phyloP scores from a whole-genome alignment of 2,888 invertebrate species.

The Drosophila colorata region DNA sequence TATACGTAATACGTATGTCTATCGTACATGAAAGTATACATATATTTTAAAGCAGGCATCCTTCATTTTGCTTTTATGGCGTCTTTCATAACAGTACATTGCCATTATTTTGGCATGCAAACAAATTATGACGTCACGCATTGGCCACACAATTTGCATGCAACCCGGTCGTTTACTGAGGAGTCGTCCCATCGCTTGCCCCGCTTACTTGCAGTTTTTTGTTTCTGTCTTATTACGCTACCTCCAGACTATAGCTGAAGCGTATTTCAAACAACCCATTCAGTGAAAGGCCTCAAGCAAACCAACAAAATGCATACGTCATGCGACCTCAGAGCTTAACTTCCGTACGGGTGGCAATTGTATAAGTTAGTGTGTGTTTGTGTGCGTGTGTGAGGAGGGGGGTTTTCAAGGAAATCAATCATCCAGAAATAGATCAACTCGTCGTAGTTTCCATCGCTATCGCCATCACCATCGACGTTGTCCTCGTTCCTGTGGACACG shows the following conservation, averaged over 20 bases:
- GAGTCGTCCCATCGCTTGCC: slow-evolving; percentile 8
- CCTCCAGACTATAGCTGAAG: slow-evolving; percentile 15
- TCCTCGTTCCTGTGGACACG: slow-evolving; percentile 17
- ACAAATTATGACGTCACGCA: slow-evolving; percentile 66
- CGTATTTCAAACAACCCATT: slow-evolving; percentile 45
- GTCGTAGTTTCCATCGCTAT: slow-evolving; percentile 28
- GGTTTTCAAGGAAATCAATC: slow-evolving; percentile 70
- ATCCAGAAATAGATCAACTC: slow-evolving; percentile 76
- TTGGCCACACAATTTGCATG: slow-evolving; percentile 61
- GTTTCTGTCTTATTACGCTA: background rate
- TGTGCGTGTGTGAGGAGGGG: slow-evolving; percentile 6
- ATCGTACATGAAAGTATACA: slow-evolving; percentile 2
- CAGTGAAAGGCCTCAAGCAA: slow-evolving; percentile 14
- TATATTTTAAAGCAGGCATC: slow-evolving; percentile 40
- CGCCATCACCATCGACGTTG: slow-evolving; percentile 17
- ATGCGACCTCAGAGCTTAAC: slow-evolving; percentile 43
- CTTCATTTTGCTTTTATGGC: slow-evolving; percentile 26
- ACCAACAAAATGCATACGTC: slow-evolving; percentile 64
- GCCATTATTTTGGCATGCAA: slow-evolving; percentile 49
- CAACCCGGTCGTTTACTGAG: slow-evolving; percentile 61
- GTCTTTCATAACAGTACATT: slow-evolving; percentile 27
- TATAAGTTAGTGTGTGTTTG: slow-evolving; percentile 37
- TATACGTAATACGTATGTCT: background rate
- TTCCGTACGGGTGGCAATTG: slow-evolving; percentile 44
- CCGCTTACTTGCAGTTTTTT: slow-evolving; percentile 68